Conservation (phyloP, 2,888 invertebrate species). For the Rhagonycha fulva region DNA sequence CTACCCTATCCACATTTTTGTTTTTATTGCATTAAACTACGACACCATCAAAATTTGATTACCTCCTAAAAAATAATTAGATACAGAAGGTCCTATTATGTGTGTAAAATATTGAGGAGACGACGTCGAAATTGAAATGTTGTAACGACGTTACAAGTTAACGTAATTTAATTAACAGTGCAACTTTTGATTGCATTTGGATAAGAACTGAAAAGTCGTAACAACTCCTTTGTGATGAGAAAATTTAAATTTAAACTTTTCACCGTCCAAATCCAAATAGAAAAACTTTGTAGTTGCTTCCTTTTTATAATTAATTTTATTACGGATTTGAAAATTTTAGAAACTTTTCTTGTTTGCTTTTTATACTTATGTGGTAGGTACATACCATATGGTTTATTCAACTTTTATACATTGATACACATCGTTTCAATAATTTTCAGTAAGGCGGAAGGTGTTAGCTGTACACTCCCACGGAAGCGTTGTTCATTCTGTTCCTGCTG, state of each 20-base stretch:
- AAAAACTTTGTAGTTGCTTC: background rate
- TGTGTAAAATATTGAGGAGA: background rate
- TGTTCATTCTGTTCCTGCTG: conserved; percentile 30
- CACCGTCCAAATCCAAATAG: background rate
- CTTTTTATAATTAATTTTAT: background rate
- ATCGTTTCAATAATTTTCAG: conserved; percentile 11
- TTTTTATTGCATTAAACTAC: conserved; percentile 25
- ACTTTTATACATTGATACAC: background rate
- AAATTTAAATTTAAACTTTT: background rate
- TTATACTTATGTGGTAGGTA: background rate
- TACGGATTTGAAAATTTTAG: background rate
- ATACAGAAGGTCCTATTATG: conserved; percentile 4
- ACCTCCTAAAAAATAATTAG: conserved; percentile 25
- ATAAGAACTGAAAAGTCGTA: background rate
- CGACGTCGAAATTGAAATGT: background rate
- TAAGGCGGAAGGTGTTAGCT: conserved; percentile 9
- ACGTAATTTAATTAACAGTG: background rate
- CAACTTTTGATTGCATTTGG: background rate
- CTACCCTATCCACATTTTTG: conserved; percentile 9
- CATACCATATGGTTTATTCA: background rate
- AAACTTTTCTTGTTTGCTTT: background rate
- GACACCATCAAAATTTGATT: conserved; percentile 31
- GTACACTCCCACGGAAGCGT: conserved; percentile 18
- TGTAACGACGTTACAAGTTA: background rate
- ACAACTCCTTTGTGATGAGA: background rate